Conservation (phyloP, 2,888 invertebrate genomes). For the Morpho achilles region DNA sequence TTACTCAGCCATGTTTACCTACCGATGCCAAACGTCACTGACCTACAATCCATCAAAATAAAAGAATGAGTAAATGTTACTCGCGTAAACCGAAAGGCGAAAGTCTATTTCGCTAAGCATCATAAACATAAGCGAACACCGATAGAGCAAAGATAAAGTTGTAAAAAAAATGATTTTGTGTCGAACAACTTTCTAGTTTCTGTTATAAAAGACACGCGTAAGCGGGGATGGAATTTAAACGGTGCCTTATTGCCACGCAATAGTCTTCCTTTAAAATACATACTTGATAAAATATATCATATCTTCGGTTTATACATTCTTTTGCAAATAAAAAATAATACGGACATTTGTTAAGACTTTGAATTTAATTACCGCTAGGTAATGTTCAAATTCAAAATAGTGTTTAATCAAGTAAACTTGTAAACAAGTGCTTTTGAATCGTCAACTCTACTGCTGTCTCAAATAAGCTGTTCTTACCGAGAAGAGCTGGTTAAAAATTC, state of each 20-base stretch:
- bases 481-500: too few relatives aligned
- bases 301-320: too few relatives aligned
- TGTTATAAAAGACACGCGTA: slow-evolving; percentile 10
- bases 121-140: slow-evolving; percentile 8
- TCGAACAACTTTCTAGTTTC: slow-evolving; percentile 12
- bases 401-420: too few relatives aligned
- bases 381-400: too few relatives aligned
- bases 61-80: slow-evolving; percentile 22
- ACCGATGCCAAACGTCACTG: slow-evolving; percentile 46
- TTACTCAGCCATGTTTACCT: slow-evolving; percentile 57
- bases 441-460: too few relatives aligned
- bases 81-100: slow-evolving; percentile 29
- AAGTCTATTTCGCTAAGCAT: slow-evolving; percentile 1
- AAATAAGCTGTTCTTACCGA: too few relatives aligned
- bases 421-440: too few relatives aligned
- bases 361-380: too few relatives aligned
- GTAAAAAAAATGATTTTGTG: slow-evolving; percentile 5
- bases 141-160: slow-evolving; percentile 10
- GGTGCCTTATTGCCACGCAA: not conserved
- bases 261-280: not conserved
- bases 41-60: slow-evolving; percentile 50
- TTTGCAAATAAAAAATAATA: not conserved
- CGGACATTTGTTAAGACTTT: too few relatives aligned
- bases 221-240: not conserved
- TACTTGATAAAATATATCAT: too few relatives aligned